Percentiles rank a stretch among this genome's conserved stretches.
Evolutionary conservation across 2,888 invertebrate species (phyloP).

Genomic region (Campaea margaritaria): DNA sequence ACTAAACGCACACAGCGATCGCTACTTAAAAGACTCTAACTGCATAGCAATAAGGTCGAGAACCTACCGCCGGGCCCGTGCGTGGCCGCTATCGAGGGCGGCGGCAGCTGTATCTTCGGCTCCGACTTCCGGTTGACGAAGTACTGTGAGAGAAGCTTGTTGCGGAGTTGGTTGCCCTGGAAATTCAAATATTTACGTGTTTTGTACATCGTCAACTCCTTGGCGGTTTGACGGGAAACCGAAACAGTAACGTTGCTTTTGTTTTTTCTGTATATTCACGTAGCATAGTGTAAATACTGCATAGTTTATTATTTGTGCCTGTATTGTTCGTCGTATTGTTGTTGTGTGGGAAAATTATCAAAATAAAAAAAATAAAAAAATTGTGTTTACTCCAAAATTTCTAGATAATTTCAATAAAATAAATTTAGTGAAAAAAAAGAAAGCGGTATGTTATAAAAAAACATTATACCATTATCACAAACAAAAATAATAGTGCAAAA

Average conservation of each 20-base stretch:
- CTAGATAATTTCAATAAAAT: neutral
- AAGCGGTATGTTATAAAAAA: neutral
- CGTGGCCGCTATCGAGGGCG: constrained; percentile 83
- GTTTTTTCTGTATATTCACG: no score
- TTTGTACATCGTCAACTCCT: neutral
- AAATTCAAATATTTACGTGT: constrained; percentile 9
- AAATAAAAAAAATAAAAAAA: no score
- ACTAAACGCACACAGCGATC: constrained; percentile 16
- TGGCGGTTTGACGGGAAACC: no score
- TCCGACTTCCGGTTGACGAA: constrained; percentile 79
- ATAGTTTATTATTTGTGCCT: no score
- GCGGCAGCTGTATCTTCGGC: constrained; percentile 69
- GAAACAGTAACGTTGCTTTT: no score
- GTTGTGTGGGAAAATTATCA: no score
- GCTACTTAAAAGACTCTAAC: constrained; percentile 19
- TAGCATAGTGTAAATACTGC: no score
- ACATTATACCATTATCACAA: neutral
- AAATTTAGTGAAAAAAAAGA: neutral
- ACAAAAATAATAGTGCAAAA: constrained; percentile 36
- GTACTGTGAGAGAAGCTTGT: constrained; percentile 78
- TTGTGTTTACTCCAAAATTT: no score
- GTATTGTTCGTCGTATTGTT: no score
- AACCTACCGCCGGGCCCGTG: constrained; percentile 93
- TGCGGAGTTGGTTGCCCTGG: constrained; percentile 81
- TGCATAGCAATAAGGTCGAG: constrained; percentile 11